Percentiles rank a stretch among this genome's conserved stretches.
Conservation (phyloP, 2,113 vertebrate species). For the Miniopterus natalensis region DNA sequence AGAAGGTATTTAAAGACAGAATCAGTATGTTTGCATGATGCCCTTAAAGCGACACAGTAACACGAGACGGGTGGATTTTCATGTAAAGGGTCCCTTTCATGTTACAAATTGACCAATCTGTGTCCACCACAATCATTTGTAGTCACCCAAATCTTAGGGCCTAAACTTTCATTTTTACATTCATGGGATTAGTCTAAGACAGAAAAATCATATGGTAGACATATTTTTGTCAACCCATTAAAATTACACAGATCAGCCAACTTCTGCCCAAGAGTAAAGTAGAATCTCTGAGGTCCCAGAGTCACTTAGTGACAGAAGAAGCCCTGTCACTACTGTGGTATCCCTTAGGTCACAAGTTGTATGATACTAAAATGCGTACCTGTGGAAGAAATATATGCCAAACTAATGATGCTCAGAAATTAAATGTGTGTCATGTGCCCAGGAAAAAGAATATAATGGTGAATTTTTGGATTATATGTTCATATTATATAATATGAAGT, state of each 20-base stretch:
- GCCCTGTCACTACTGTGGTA: background rate
- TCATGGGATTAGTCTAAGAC: background rate
- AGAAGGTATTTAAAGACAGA: background rate
- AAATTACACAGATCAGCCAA: background rate
- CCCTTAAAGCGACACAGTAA: background rate
- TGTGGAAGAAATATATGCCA: background rate
- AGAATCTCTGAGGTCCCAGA: background rate
- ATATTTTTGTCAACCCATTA: background rate
- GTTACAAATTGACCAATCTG: background rate
- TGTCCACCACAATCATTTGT: background rate
- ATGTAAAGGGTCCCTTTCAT: background rate
- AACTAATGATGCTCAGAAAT: background rate
- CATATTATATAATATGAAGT: background rate
- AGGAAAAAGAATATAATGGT: background rate
- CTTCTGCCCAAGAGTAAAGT: background rate
- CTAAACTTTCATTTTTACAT: background rate
- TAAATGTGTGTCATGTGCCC: background rate
- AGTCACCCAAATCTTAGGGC: background rate
- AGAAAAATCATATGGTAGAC: accelerated
- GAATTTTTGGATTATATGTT: constrained; percentile 64
- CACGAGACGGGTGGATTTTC: background rate
- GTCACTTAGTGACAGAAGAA: background rate
- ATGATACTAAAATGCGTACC: background rate
- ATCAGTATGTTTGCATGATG: background rate
- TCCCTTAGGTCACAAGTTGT: background rate